A percentile compares a stretch with the other conserved stretches of the same genome.
phyloP scores from a whole-genome alignment of 2,888 invertebrate genomes.

The Kuschelorhynchus macadamiae region DNA sequence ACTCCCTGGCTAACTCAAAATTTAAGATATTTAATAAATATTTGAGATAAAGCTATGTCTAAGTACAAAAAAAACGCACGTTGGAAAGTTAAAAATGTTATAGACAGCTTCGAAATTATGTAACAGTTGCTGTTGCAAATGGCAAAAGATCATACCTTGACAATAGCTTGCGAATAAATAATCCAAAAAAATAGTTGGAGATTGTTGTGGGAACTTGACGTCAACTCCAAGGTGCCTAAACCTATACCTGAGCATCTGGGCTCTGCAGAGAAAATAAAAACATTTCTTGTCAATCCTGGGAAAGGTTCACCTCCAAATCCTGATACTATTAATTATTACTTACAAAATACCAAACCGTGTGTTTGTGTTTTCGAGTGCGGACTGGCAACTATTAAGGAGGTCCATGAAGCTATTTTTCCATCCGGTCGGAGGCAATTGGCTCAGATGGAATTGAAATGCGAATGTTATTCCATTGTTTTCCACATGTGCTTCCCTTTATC shows the following conservation, averaged over 20 bases:
- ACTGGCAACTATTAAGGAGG: not conserved
- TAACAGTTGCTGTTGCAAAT: not conserved
- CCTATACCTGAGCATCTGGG: not conserved
- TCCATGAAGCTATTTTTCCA: not conserved
- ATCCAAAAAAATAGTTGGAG: not conserved
- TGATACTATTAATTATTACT: too few relatives aligned
- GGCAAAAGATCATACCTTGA: not conserved
- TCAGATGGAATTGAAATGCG: not conserved
- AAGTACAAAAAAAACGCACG: not conserved
- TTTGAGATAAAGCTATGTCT: not conserved
- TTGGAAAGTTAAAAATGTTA: not conserved
- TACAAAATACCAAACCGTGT: not conserved
- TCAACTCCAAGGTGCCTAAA: not conserved
- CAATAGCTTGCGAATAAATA: not conserved
- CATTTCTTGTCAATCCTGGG: not conserved
- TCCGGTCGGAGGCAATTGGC: not conserved
- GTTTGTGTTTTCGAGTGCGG: not conserved
- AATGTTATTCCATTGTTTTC: not conserved
- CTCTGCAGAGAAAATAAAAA: not conserved
- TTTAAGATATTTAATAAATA: not conserved
- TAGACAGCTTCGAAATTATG: not conserved
- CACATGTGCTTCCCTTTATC: not conserved
- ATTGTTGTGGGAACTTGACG: not conserved
- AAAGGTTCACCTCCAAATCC: not conserved
- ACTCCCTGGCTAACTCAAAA: not conserved